These are phyloP conservation scores for Rachycentron canadum DNA, from an alignment of 2,797 vertebrate genomes.

Conservation along the genomic window DNA sequence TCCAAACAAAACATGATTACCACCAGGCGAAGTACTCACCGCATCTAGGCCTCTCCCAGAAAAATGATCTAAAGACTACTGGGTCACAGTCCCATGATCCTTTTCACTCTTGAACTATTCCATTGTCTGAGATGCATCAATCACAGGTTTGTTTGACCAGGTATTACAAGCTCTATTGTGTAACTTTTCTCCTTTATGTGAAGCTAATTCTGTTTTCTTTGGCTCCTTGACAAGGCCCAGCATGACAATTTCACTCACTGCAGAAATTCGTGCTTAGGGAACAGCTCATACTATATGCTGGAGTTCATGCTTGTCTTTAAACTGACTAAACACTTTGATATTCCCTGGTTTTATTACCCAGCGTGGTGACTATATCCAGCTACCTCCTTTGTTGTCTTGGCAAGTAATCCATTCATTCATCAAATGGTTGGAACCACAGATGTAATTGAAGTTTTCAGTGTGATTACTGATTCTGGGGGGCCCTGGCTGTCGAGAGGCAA, in stretches of 20 bases:
- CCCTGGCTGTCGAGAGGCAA: constrained; percentile 66
- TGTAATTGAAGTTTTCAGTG: constrained; percentile 75
- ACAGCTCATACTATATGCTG: constrained; percentile 53
- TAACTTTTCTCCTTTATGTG: constrained; percentile 65
- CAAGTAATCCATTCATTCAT: constrained; percentile 75
- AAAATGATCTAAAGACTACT: constrained; percentile 60
- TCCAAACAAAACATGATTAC: constrained; percentile 76
- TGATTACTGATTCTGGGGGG: constrained; percentile 71
- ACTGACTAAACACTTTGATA: constrained; percentile 75
- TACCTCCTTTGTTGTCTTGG: constrained; percentile 72
- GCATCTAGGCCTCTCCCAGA: constrained; percentile 61
- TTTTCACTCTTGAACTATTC: constrained; percentile 63
- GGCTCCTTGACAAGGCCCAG: constrained; percentile 73
- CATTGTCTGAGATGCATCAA: constrained; percentile 71
- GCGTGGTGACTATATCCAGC: constrained; percentile 64
- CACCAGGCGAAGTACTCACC: constrained; percentile 46
- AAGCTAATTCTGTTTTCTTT: constrained; percentile 76
- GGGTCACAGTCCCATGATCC: constrained; percentile 58
- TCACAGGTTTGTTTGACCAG: constrained; percentile 82
- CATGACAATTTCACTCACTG: constrained; percentile 69
- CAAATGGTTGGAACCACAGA: constrained; percentile 69
- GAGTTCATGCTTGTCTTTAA: constrained; percentile 63
- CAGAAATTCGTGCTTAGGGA: constrained; percentile 59
- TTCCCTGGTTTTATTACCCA: constrained; percentile 64
- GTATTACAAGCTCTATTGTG: constrained; percentile 76